These are phyloP conservation scores for Neosilurus mollespiculum DNA, from an alignment of 2,797 vertebrate species.

Conservation along the genomic window DNA sequence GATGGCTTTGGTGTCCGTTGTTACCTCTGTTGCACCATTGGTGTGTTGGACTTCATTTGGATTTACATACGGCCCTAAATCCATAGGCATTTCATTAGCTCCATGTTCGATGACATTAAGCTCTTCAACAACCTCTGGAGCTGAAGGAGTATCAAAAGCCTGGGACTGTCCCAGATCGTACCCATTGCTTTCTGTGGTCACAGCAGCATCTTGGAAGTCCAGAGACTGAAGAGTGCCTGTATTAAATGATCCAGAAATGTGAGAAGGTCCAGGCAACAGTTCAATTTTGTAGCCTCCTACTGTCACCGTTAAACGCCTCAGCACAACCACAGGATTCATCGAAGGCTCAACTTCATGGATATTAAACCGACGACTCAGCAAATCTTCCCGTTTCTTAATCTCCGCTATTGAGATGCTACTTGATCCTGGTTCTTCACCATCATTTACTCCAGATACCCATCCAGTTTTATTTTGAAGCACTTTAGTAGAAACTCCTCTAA, in stretches of 20 bases:
- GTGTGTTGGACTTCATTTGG: conserved; percentile 79
- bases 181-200: conserved; percentile 56
- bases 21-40: conserved; percentile 61
- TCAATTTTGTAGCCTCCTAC: conserved; percentile 81
- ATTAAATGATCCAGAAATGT: conserved; percentile 55
- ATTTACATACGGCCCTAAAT: conserved; percentile 75
- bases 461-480: conserved; percentile 71
- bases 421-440: conserved; percentile 69
- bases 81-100: conserved; percentile 60
- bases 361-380: conserved; percentile 66
- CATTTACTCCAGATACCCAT: conserved; percentile 69
- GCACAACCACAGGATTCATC: conserved; percentile 73
- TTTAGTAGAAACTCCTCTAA: conserved; percentile 64
- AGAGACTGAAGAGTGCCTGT: conserved; percentile 52
- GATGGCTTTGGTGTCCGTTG: conserved; percentile 57
- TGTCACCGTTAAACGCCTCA: conserved; percentile 75
- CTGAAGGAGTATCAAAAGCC: conserved; percentile 48
- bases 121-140: conserved; percentile 54
- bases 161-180: conserved; percentile 58
- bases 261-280: conserved; percentile 66
- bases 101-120: conserved; percentile 36
- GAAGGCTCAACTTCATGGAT: conserved; percentile 66
- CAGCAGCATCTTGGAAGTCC: conserved; percentile 58
- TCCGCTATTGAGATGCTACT: conserved; percentile 61
- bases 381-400: conserved; percentile 63